These are phyloP conservation scores for Strigops habroptila DNA, from an alignment of 2,113 vertebrate species.

Conservation along the genomic window DNA sequence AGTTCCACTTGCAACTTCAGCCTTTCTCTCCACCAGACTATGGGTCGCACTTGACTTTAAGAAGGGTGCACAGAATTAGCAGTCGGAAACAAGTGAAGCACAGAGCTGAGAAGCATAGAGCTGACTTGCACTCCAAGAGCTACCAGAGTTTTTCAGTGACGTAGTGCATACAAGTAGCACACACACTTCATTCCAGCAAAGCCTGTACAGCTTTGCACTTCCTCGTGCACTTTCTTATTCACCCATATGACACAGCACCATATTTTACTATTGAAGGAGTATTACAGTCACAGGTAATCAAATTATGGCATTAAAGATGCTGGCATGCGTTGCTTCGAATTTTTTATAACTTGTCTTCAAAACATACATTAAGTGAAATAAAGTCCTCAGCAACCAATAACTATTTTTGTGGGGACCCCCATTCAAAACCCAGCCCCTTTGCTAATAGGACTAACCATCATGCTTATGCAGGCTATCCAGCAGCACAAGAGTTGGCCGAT, in stretches of 20 bases:
- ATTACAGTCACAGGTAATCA: background rate
- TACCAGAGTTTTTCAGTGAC: background rate
- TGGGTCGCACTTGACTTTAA: background rate
- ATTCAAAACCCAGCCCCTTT: background rate
- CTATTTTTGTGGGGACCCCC: background rate
- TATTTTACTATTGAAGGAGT: background rate
- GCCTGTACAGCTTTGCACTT: background rate
- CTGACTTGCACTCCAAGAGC: background rate
- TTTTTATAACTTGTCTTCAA: background rate
- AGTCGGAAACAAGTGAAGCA: background rate
- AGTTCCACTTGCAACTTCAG: background rate
- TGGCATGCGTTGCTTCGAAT: background rate
- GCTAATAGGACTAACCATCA: accelerated
- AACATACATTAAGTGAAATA: background rate
- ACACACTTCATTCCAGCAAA: background rate
- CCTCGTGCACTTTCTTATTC: background rate
- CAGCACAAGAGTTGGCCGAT: background rate
- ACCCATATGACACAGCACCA: background rate
- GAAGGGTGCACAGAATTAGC: background rate
- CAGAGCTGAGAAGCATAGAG: background rate
- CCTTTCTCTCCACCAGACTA: background rate
- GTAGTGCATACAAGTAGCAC: background rate
- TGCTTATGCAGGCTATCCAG: background rate
- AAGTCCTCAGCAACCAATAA: background rate
- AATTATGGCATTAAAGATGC: background rate